These are phyloP conservation scores for Pteronura brasiliensis DNA, from an alignment of 2,113 vertebrate species.

Conservation along the genomic window DNA sequence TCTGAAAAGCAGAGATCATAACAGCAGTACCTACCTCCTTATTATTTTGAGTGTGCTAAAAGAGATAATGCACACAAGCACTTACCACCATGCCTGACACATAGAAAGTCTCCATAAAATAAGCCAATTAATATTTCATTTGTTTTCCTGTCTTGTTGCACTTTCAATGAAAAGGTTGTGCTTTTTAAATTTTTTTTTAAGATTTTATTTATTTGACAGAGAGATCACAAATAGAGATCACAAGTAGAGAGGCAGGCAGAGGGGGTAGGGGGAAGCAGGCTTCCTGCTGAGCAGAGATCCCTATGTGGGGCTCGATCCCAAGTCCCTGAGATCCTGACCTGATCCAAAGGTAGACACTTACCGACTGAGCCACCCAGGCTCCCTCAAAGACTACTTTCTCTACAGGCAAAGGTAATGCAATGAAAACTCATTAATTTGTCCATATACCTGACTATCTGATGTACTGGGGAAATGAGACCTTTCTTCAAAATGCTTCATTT, in stretches of 20 bases:
- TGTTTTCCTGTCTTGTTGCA: not conserved
- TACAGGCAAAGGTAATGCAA: not conserved
- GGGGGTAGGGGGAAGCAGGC: no score
- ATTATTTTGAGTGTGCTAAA: not conserved
- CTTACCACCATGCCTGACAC: not conserved
- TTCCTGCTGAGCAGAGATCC: no score
- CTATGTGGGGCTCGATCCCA: rapidly evolving
- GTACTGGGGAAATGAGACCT: not conserved
- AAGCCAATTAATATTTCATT: slow-evolving; percentile 2
- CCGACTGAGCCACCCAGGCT: no score
- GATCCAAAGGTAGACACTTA: no score
- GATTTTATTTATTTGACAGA: no score
- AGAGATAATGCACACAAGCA: not conserved
- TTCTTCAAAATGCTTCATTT: not conserved
- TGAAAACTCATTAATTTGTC: not conserved
- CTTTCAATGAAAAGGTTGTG: not conserved
- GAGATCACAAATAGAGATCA: no score
- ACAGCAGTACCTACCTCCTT: not conserved
- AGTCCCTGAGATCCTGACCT: no score
- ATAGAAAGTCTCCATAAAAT: not conserved
- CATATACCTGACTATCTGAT: not conserved
- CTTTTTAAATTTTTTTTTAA: not conserved
- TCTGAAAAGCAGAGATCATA: not conserved
- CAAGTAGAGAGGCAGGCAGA: no score
- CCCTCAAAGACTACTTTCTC: not conserved